phyloP scores from a whole-genome alignment of 2,113 vertebrate genomes.

The Cryptotis parvus region DNA sequence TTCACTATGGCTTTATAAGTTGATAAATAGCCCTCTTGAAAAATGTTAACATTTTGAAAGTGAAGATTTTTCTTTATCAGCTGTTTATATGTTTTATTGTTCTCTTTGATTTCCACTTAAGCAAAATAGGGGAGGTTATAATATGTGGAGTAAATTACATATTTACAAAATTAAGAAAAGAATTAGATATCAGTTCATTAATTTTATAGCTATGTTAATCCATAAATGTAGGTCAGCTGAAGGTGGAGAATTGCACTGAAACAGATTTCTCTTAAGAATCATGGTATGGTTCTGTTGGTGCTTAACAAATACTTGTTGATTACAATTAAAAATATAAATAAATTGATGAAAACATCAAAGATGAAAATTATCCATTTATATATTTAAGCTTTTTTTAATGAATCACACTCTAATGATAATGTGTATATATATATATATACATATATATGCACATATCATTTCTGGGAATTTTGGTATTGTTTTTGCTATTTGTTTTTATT shows the following conservation, averaged over 20 bases:
- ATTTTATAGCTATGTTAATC: slow-evolving; percentile 45
- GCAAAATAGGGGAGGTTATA: not conserved
- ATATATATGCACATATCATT: not conserved
- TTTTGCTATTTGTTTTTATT: slow-evolving; percentile 48
- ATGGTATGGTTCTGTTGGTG: not conserved
- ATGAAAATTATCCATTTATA: slow-evolving; percentile 22
- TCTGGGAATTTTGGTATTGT: not conserved
- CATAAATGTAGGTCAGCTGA: slow-evolving; percentile 24
- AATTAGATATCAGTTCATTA: slow-evolving; percentile 47
- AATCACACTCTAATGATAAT: slow-evolving; percentile 30
- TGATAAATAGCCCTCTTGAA: not conserved
- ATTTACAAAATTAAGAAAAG: slow-evolving; percentile 28
- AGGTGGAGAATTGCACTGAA: not conserved
- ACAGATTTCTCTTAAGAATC: slow-evolving; percentile 25
- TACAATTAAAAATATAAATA: not conserved
- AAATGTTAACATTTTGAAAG: not conserved
- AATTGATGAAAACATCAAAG: not conserved
- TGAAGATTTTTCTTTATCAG: slow-evolving; percentile 45
- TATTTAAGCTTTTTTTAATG: slow-evolving; percentile 31
- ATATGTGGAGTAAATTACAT: slow-evolving; percentile 34
- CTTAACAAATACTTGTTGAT: slow-evolving; percentile 66
- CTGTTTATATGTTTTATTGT: slow-evolving; percentile 20
- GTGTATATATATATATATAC: not conserved
- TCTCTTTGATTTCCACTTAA: slow-evolving; percentile 25
- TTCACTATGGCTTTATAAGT: slow-evolving; percentile 12